Evolutionary conservation across 2,888 invertebrate genomes (phyloP).

Genomic region (Diachrysia chrysitis): DNA sequence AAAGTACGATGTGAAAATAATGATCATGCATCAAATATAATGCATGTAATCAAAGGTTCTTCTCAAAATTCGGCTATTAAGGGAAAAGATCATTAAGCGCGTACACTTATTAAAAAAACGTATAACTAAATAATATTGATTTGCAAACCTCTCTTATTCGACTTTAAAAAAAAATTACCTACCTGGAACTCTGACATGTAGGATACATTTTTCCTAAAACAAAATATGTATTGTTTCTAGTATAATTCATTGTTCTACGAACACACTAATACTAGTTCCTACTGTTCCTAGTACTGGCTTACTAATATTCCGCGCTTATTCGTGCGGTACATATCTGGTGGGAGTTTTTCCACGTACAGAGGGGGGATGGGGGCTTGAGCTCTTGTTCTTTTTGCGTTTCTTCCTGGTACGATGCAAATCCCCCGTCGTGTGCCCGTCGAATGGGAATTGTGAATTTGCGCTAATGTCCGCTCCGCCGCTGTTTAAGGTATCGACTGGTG

Average conservation of each 20-base stretch:
- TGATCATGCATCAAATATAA: too few species aligned
- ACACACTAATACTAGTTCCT: constrained; percentile 19
- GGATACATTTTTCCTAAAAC: neutral
- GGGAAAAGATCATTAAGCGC: too few species aligned
- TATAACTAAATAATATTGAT: too few species aligned
- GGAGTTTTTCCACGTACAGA: constrained; percentile 51
- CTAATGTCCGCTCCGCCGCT: constrained; percentile 65
- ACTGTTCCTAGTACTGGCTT: constrained; percentile 39
- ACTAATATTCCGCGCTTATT: constrained; percentile 53
- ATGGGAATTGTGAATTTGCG: constrained; percentile 79
- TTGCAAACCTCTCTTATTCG: too few species aligned
- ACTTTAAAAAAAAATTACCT: neutral
- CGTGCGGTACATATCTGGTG: constrained; percentile 56
- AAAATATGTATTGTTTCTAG: neutral
- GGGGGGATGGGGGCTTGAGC: constrained; percentile 47
- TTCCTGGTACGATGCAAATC: constrained; percentile 85
- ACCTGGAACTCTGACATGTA: neutral
- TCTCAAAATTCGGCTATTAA: too few species aligned
- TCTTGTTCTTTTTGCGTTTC: constrained; percentile 82
- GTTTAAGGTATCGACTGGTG: constrained; percentile 49
- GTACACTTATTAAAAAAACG: too few species aligned
- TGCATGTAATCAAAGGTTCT: too few species aligned
- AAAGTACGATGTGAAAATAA: too few species aligned
- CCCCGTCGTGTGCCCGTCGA: constrained; percentile 70
- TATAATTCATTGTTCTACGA: neutral